phyloP scores from a whole-genome alignment of 2,113 vertebrate species.

The Pelecanoides urinatrix region DNA sequence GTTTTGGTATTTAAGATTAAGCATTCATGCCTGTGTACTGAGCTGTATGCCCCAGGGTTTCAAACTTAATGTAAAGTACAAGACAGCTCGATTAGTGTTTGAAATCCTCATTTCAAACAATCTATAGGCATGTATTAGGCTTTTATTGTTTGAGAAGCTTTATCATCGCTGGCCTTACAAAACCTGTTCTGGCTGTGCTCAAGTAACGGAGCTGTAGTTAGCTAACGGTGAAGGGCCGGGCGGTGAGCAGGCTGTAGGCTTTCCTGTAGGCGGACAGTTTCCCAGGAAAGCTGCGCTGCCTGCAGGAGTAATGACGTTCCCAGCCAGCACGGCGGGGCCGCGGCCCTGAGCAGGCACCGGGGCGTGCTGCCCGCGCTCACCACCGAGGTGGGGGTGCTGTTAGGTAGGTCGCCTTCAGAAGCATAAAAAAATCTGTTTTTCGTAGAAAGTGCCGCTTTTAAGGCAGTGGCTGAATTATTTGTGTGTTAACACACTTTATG shows the following conservation, averaged over 20 bases:
- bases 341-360: neutral
- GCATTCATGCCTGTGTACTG: neutral
- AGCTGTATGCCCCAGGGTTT: neutral
- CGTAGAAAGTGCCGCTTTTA: neutral
- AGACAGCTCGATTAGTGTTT: neutral
- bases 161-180: neutral
- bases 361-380: too few species aligned
- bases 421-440: neutral
- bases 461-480: neutral
- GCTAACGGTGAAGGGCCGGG: neutral
- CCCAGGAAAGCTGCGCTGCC: accelerated
- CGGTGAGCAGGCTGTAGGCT: accelerated
- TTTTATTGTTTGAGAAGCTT: neutral
- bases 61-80: neutral
- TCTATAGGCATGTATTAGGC: neutral
- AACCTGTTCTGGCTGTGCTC: neutral
- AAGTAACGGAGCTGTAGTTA: neutral
- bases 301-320: accelerated
- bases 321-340: neutral
- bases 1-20: neutral
- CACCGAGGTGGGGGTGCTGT: accelerated
- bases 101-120: neutral
- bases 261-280: accelerated
- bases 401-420: neutral
- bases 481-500: neutral